Evolutionary conservation across 1,140 invertebrate genomes (phyloP), one percentile per base, ranked within the genome.

Genomic region (Heliconius himera): DNA sequence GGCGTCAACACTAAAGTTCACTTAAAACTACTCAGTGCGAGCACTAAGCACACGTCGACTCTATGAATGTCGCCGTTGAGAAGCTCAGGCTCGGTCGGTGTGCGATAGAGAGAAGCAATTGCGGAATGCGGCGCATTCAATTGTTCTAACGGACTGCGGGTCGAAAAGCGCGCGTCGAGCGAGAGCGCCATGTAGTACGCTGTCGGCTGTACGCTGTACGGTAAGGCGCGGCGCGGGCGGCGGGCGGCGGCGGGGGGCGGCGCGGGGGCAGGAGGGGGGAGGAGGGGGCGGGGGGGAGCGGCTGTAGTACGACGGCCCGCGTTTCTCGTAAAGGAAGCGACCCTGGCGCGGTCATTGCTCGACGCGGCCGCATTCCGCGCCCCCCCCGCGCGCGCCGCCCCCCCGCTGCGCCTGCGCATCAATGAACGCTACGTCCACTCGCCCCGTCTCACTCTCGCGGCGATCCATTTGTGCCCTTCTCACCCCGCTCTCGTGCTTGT

Each of bases 261-360:
- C n/a, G n/a, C n/a, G 71, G 78, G 70, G 83, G 75, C 60, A 78
- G 85, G 89, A 76, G 81, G 77, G 76, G 56, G 8, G 20, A 3
- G 9, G 73, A 20, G 81, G 71, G 76, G 82, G 75, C 70, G 78
- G 85, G 89, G 85, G 89, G 81, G 51, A 84, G 83, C 85, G 91
- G 85, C 87, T 93, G 92, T 94, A 94, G 92, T 94, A 94, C 92
- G 92, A 92, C 90, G 91, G 90, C 88, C 88, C 89, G 90, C 88
- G 89, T 89, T 92, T 92, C 92, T 94, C 92, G 92, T 94, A 93
- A 94, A 94, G 92, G 92, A 94, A 93, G 92, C 92, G 92, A 94
- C 92, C 92, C 92, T 94, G 92, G 90, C 90, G 92, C 92, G 92
- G 92, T 94, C 92, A 93, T 91, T 94, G 91, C 92, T 90, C 92